These are phyloP conservation scores for Acanthosepion lycidas DNA, from an alignment of 2,888 invertebrate species.

Conservation along the genomic window DNA sequence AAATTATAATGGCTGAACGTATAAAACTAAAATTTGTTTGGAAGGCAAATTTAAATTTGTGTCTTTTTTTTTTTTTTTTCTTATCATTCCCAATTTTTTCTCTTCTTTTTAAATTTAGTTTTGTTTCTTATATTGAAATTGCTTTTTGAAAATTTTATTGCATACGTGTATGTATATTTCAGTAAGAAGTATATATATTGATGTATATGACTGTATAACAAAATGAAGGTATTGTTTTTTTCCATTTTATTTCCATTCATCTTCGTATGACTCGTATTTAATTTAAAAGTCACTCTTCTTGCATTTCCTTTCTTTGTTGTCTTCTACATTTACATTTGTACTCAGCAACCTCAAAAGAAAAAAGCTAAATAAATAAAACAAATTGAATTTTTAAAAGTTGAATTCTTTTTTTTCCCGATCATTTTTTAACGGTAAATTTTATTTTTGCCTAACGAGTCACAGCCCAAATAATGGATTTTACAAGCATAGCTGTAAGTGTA, in stretches of 20 bases:
- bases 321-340: slow-evolving; percentile 33
- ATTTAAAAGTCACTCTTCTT: background rate
- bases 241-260: background rate
- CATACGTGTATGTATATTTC: background rate
- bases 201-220: background rate
- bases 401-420: background rate
- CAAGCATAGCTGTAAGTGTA: no score
- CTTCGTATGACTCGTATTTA: background rate
- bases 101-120: no score
- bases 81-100: no score
- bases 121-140: no score
- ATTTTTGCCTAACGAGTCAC: no score
- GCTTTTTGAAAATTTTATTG: no score
- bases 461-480: no score
- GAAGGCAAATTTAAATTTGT: background rate
- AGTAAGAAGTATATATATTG: background rate
- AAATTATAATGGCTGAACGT: background rate
- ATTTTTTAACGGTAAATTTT: no score
- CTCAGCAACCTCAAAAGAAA: background rate
- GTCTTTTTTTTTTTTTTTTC: no score
- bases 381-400: slow-evolving; percentile 17
- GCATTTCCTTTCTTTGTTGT: background rate
- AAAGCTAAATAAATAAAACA: background rate
- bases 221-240: background rate
- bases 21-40: background rate